A percentile compares a stretch with the other conserved stretches of the same genome.
Evolutionary conservation across 1,140 invertebrate species (phyloP).

Genomic region (Caenorhabditis briggsae): DNA sequence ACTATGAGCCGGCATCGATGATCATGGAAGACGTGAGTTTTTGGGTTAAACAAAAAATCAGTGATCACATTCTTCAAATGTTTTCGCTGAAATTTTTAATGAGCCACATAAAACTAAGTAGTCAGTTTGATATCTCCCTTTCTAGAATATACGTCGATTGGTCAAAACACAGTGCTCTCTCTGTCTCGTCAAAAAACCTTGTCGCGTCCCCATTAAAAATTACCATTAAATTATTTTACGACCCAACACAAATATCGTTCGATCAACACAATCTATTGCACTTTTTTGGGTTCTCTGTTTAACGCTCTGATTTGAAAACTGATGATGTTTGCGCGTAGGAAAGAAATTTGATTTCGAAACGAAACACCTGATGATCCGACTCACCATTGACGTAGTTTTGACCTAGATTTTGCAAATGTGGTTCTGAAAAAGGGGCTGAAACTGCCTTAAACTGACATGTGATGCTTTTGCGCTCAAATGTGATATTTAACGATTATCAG

Average conservation of each 20-base stretch:
- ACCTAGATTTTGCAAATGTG: slow-evolving; percentile 14
- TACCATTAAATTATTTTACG: slow-evolving; percentile 16
- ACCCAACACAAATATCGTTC: slow-evolving; percentile 37
- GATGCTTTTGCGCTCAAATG: background rate
- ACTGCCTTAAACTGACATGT: slow-evolving; percentile 26
- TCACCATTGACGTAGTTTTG: slow-evolving; percentile 7
- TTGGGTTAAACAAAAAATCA: background rate
- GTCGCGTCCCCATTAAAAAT: slow-evolving; percentile 49
- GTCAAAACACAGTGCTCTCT: slow-evolving; percentile 46
- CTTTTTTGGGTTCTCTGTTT: background rate
- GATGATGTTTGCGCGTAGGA: slow-evolving; percentile 32
- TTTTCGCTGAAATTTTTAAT: background rate
- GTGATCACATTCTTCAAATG: too few relatives aligned
- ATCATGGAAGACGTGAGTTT: slow-evolving; percentile 9
- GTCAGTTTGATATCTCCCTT: background rate
- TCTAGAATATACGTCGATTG: slow-evolving; percentile 14
- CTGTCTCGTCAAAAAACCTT: slow-evolving; percentile 36
- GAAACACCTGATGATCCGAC: background rate
- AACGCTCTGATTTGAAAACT: slow-evolving; percentile 32
- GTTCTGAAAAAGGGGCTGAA: background rate
- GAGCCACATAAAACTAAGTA: background rate
- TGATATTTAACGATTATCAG: slow-evolving; percentile 46
- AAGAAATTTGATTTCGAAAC: background rate
- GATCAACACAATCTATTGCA: background rate
- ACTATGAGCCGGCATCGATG: slow-evolving; percentile 40